phyloP scores from a whole-genome alignment of 2,113 vertebrate species.

The Neodon shergylaensis region DNA sequence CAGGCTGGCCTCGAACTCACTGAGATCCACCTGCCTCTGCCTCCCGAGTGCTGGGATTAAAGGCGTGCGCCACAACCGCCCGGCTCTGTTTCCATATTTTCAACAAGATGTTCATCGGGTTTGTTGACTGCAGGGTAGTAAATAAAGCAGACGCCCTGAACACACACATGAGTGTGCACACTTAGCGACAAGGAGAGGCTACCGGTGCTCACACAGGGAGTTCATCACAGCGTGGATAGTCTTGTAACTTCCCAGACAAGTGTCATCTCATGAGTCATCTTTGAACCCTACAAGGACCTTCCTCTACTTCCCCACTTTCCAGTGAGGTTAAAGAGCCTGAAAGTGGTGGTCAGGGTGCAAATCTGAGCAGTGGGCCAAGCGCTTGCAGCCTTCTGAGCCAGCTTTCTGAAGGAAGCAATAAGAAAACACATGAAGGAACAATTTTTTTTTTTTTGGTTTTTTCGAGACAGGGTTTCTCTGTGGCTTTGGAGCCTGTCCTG shows the following conservation, averaged over 20 bases:
- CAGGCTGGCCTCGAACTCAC: too few species aligned
- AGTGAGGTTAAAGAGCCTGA: fast-evolving
- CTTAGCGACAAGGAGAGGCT: neutral
- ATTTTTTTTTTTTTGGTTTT: neutral
- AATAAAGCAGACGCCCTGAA: neutral
- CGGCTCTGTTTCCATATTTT: neutral
- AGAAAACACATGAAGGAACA: neutral
- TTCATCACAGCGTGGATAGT: neutral
- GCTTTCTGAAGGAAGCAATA: fast-evolving
- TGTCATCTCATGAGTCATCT: fast-evolving
- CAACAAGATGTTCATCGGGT: neutral
- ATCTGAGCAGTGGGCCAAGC: fast-evolving
- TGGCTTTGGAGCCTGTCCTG: neutral
- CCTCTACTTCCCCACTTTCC: neutral
- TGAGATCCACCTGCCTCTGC: too few species aligned
- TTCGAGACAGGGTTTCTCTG: neutral
- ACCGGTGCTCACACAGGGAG: neutral
- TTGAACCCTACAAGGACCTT: neutral
- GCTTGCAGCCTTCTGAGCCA: fast-evolving
- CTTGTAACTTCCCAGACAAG: neutral
- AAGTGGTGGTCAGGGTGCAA: neutral
- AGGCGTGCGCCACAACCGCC: too few species aligned
- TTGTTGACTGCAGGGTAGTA: neutral
- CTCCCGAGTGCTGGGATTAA: too few species aligned
- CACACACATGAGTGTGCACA: too few species aligned